Evolutionary conservation across 2,113 vertebrate species (phyloP).

Genomic region (Passer montanus): DNA sequence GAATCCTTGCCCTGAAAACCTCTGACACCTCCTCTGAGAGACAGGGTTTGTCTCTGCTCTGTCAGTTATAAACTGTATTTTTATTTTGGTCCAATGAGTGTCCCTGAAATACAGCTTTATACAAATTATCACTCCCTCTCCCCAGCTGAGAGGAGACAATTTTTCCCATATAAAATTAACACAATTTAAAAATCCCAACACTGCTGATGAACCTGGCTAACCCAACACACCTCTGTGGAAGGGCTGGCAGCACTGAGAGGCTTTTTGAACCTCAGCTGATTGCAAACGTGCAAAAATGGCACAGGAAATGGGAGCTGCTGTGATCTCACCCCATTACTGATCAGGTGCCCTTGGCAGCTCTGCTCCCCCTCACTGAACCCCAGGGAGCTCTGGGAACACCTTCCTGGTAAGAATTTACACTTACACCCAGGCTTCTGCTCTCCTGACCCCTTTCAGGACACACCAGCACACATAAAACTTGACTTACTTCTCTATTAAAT

Average conservation of each 20-base stretch:
- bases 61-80: neutral
- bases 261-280: neutral
- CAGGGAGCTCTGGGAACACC: neutral
- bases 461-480: neutral
- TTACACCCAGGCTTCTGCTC: neutral
- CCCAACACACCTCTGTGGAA: neutral
- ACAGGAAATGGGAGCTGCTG: neutral
- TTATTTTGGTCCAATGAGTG: neutral
- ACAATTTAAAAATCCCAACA: neutral
- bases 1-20: neutral
- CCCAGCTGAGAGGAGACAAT: neutral
- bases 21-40: neutral
- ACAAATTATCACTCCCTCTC: neutral
- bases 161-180: neutral
- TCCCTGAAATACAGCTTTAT: neutral
- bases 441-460: neutral
- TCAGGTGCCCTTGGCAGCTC: neutral
- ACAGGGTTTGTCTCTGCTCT: neutral
- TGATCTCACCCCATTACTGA: neutral
- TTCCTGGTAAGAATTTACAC: neutral
- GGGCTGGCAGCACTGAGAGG: neutral
- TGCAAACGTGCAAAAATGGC: neutral
- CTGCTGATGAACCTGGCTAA: neutral
- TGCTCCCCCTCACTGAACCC: neutral
- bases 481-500: constrained; percentile 98